Percentiles rank a stretch among this genome's conserved stretches.
Evolutionary conservation across 2,113 vertebrate genomes (phyloP).

Genomic region (Paraplagusia blochii): DNA sequence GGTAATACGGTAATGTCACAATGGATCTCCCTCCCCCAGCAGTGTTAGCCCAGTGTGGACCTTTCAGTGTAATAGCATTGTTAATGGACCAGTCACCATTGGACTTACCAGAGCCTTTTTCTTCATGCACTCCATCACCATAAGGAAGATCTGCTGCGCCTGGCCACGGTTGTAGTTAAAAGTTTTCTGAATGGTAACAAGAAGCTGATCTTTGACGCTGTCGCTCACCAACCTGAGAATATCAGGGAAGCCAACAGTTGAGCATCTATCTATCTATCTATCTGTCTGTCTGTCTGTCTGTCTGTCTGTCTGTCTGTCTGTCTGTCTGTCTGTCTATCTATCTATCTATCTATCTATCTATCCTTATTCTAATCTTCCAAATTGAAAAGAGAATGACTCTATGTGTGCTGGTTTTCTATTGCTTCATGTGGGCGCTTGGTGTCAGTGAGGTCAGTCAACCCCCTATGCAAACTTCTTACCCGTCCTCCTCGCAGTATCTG

Average conservation of each 20-base stretch:
- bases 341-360: too few relatives aligned
- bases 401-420: too few relatives aligned
- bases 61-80: too few relatives aligned
- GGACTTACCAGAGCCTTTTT: constrained; percentile 89
- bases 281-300: too few relatives aligned
- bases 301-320: too few relatives aligned
- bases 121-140: constrained; percentile 97
- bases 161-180: constrained; percentile 93
- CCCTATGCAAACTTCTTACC: constrained; percentile 69
- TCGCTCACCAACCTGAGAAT: constrained; percentile 82
- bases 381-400: too few relatives aligned
- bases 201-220: constrained; percentile 88
- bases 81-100: not conserved
- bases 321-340: too few relatives aligned
- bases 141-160: constrained; percentile 87
- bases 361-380: too few relatives aligned
- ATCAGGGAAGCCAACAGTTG: not conserved
- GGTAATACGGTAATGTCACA: constrained; percentile 35
- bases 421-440: not conserved
- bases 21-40: not conserved
- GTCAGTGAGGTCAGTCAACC: too few relatives aligned
- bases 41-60: too few relatives aligned
- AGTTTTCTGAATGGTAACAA: constrained; percentile 98
- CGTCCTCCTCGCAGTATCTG: constrained; percentile 88
- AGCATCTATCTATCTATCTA: too few relatives aligned